Evolutionary conservation across 2,888 invertebrate species (phyloP), one percentile per base, ranked within the genome.

Genomic region (Macrophya annulata): DNA sequence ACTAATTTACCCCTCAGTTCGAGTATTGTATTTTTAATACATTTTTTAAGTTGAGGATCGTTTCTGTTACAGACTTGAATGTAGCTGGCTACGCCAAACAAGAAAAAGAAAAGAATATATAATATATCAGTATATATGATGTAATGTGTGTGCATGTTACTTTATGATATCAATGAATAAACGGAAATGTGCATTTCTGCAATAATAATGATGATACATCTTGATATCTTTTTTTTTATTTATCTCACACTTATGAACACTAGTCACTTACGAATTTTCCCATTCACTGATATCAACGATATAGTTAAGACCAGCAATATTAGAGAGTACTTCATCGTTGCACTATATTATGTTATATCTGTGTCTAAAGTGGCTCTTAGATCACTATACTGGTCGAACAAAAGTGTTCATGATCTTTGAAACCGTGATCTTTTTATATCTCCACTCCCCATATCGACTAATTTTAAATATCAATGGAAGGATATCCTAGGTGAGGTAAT

Each of bases 61-160:
- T 21, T 40, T 17, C n/a, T 4, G 6, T 40, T 40, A 62, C 81
- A 81, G 25, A 62, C 17, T 8, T 62, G 37, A 31, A 81, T 81
- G 62, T 81, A 81, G 59, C 9, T 10, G 62, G 81, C 81, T 81
- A 43, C 43, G 8, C 10, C 43, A 25, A 12, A 45, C 25, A 72
- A 43, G 4, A 10, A 72, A 37, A 5, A 40, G 25, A 2, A 31
- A 31, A 25, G 1, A 37, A 68, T 37, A 68, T 10, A 31, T 17
- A 55, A 48, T 5, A 48, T 12, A 48, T 48, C 8, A 31, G 3
- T 4, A 74, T n/a, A 12, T 10, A 9, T 55, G 21, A 43, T 25
- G 15, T 45, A 12, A 17, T 15, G 4, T 8, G n/a, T 37, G 12
- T 37, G 25, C 17, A 40, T n/a, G 10, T n/a, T n/a, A 59, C 10